phyloP scores from a whole-genome alignment of 2,113 vertebrate genomes.

The Clarias macrocephalus region DNA sequence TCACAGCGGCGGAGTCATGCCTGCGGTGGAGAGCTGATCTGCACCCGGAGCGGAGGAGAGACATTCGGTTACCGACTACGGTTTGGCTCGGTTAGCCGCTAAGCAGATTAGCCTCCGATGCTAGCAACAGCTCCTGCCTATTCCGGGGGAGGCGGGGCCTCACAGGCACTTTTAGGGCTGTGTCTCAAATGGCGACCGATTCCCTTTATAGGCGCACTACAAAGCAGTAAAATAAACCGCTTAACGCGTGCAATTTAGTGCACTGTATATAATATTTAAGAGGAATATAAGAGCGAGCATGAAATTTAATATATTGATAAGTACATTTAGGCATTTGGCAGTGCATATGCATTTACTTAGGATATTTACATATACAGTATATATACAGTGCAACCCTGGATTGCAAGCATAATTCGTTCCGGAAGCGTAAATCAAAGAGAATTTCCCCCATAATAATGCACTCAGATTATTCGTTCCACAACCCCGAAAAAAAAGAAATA shows the following conservation, averaged over 20 bases:
- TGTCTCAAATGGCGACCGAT: background rate
- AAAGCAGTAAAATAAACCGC: background rate
- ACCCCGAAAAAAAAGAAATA: no score
- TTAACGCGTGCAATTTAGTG: background rate
- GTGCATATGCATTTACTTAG: no score
- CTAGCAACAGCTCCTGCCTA: background rate
- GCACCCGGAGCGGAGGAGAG: slow-evolving; percentile 29
- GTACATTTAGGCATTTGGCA: background rate
- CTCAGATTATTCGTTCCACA: no score
- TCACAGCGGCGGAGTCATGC: slow-evolving; percentile 53
- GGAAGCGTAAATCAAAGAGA: no score
- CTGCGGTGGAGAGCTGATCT: background rate
- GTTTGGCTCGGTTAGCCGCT: background rate
- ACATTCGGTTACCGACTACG: slow-evolving; percentile 46
- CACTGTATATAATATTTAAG: background rate
- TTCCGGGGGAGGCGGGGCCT: background rate
- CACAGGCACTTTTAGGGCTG: no score
- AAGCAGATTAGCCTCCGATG: slow-evolving; percentile 13
- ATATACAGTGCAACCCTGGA: no score
- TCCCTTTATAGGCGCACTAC: background rate
- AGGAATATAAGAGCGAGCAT: background rate
- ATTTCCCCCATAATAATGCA: no score
- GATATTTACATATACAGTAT: no score
- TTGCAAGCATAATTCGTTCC: no score
- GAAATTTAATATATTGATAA: background rate